These are phyloP conservation scores for Latrodectus elegans DNA, from an alignment of 2,888 invertebrate genomes.

Conservation along the genomic window DNA sequence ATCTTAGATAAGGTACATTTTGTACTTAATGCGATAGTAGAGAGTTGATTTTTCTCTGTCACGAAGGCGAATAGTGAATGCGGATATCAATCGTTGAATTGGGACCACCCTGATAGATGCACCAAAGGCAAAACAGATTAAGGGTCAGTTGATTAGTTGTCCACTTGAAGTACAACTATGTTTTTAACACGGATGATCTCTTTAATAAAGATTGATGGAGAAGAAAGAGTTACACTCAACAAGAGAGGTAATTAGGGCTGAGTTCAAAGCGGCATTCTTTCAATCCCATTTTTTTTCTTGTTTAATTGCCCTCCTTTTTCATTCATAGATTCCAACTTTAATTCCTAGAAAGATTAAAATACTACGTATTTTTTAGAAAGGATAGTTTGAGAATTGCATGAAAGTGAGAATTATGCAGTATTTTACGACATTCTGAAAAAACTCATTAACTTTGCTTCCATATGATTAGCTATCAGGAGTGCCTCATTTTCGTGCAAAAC, in stretches of 20 bases:
- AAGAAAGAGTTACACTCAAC: neutral
- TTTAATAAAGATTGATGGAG: slow-evolving; percentile 6
- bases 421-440: too few species aligned
- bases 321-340: neutral
- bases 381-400: too few species aligned
- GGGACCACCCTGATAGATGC: slow-evolving; percentile 19
- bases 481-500: too few species aligned
- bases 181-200: slow-evolving; percentile 26
- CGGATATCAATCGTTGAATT: too few species aligned
- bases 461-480: too few species aligned
- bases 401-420: too few species aligned
- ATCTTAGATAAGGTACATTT: too few species aligned
- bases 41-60: too few species aligned
- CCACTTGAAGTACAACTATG: neutral
- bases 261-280: neutral
- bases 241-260: neutral
- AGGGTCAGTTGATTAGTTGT: slow-evolving; percentile 11
- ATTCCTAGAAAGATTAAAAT: neutral
- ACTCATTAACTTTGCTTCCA: too few species aligned
- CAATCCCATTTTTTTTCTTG: neutral
- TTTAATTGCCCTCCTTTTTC: neutral
- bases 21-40: too few species aligned
- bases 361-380: too few species aligned
- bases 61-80: too few species aligned
- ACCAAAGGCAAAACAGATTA: neutral